Conservation (phyloP, 2,113 vertebrate genomes). For the Paratilapia polleni region DNA sequence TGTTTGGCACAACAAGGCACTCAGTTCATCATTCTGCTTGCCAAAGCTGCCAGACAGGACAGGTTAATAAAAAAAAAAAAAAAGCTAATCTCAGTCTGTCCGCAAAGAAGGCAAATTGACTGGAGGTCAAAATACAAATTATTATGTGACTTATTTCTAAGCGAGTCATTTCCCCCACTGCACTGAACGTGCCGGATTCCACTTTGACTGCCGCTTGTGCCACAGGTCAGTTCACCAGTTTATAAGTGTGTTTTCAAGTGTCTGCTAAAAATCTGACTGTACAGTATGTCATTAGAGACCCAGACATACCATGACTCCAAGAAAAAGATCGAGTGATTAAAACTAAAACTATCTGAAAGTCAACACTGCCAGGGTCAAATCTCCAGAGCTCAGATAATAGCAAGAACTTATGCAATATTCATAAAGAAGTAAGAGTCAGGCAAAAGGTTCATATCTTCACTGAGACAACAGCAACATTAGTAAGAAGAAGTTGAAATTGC, state of each 20-base stretch:
- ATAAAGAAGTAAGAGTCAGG: conserved; percentile 1
- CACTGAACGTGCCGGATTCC: not conserved
- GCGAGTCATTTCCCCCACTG: not conserved
- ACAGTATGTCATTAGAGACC: not conserved
- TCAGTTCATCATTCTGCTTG: too few species aligned
- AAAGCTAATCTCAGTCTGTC: not conserved
- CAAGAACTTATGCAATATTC: conserved; percentile 13
- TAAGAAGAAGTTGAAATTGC: not conserved
- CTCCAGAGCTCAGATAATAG: conserved; percentile 1
- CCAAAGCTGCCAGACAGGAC: too few species aligned
- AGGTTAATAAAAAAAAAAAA: not conserved
- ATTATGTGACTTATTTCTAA: not conserved
- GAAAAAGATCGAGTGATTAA: not conserved
- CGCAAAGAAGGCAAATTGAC: not conserved
- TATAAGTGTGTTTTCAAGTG: not conserved
- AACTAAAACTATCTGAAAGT: not conserved
- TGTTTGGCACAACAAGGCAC: too few species aligned
- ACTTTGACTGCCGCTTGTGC: too few species aligned
- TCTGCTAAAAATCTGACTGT: not conserved
- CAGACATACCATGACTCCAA: not conserved
- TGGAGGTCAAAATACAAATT: not conserved
- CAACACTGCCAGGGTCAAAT: not conserved
- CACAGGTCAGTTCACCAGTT: not conserved
- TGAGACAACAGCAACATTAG: not conserved
- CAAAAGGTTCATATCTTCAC: conserved; percentile 14